These are phyloP conservation scores for Haemorhous mexicanus DNA, from an alignment of 2,113 vertebrate species.

Conservation along the genomic window DNA sequence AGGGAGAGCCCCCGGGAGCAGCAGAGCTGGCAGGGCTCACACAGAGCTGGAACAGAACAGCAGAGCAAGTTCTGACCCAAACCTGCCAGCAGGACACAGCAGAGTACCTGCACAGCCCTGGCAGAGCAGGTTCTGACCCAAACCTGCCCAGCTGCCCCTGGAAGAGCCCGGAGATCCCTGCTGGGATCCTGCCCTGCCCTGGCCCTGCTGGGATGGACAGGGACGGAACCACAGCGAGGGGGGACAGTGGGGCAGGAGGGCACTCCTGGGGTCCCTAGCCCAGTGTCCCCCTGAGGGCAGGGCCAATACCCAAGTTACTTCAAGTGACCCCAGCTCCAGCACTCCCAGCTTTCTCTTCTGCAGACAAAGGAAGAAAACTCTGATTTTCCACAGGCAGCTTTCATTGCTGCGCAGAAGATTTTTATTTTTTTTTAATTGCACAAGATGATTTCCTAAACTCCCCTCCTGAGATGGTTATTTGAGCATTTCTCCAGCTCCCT, in stretches of 20 bases:
- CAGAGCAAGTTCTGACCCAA: background rate
- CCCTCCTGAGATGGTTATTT: background rate
- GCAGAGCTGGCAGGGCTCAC: background rate
- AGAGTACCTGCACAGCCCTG: accelerated
- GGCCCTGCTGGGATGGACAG: background rate
- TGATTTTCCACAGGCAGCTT: background rate
- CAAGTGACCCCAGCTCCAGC: accelerated
- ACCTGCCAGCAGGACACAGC: background rate
- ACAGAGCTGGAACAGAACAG: background rate
- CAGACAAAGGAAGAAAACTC: background rate
- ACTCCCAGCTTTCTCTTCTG: background rate
- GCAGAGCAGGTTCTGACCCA: background rate
- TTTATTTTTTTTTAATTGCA: background rate
- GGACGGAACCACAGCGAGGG: accelerated
- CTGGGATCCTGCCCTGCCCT: background rate
- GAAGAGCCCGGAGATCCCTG: background rate
- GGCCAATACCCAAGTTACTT: accelerated
- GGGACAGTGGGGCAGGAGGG: background rate
- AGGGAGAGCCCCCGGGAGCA: accelerated
- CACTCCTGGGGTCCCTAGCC: background rate
- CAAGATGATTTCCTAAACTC: background rate
- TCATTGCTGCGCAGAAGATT: background rate
- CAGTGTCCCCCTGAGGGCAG: accelerated
- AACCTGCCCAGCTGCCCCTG: background rate
- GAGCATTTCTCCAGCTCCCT: background rate